These are phyloP conservation scores for Acanthacorydalis orientalis DNA, from an alignment of 2,888 invertebrate genomes.

Conservation along the genomic window DNA sequence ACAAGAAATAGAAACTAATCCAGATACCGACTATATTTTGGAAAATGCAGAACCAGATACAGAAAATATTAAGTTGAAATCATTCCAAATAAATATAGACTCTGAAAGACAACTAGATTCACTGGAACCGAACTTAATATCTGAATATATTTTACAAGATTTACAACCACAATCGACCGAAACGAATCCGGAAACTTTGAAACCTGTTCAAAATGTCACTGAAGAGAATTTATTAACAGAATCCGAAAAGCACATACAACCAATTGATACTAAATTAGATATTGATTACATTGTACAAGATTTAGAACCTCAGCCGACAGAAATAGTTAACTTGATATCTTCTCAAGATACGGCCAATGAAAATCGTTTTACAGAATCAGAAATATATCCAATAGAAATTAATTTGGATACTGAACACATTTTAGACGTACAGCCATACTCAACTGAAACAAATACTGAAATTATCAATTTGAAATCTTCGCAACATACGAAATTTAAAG, in stretches of 20 bases:
- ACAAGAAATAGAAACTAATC: background rate
- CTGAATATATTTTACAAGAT: too few species aligned
- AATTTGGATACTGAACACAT: background rate
- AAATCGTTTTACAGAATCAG: background rate
- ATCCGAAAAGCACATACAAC: too few species aligned
- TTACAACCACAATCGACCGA: too few species aligned
- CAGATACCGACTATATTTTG: background rate
- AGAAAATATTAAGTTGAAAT: background rate
- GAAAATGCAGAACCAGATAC: background rate
- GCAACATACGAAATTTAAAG: background rate
- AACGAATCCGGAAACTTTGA: too few species aligned
- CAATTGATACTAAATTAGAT: too few species aligned
- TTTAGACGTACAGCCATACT: background rate
- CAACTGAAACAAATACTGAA: background rate
- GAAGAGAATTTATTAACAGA: too few species aligned
- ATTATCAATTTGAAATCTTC: background rate
- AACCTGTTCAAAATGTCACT: too few species aligned
- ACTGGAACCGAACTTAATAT: too few species aligned
- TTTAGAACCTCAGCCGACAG: too few species aligned
- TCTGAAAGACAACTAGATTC: too few species aligned
- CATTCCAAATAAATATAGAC: background rate
- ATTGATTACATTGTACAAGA: too few species aligned
- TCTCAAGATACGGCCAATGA: background rate
- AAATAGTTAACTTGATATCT: background rate
- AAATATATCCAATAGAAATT: background rate